phyloP scores from a whole-genome alignment of 2,888 invertebrate species.

The Pycnomerus fuliginosus region DNA sequence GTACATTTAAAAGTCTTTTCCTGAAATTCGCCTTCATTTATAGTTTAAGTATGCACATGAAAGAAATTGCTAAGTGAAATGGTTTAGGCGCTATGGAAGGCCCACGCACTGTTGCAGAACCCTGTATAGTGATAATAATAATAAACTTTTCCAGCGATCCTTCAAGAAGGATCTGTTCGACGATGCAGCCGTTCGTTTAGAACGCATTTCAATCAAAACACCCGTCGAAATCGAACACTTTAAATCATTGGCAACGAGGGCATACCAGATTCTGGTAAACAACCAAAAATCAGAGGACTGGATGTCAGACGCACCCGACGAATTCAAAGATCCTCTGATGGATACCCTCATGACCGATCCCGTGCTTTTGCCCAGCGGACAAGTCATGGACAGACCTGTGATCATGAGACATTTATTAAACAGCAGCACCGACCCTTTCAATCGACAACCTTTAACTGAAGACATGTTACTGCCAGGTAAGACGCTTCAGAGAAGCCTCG shows the following conservation, averaged over 20 bases:
- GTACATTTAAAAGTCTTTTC: too few relatives aligned
- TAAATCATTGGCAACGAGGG: slow-evolving; percentile 71
- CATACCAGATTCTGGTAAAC: slow-evolving; percentile 74
- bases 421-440: slow-evolving; percentile 97
- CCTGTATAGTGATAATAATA: too few relatives aligned
- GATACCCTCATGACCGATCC: slow-evolving; percentile 97
- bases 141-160: slow-evolving; percentile 72
- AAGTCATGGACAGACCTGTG: slow-evolving; percentile 89
- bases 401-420: slow-evolving; percentile 92
- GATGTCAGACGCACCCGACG: slow-evolving; percentile 93
- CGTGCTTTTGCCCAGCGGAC: slow-evolving; percentile 85
- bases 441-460: slow-evolving; percentile 90
- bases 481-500: too few relatives aligned
- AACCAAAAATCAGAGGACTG: slow-evolving; percentile 90
- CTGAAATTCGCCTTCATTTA: too few relatives aligned
- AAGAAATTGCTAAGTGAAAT: too few relatives aligned
- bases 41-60: too few relatives aligned
- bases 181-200: slow-evolving; percentile 82
- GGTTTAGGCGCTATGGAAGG: too few relatives aligned
- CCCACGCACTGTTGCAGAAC: too few relatives aligned
- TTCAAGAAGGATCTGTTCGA: slow-evolving; percentile 91
- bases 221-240: slow-evolving; percentile 84
- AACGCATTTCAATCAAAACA: slow-evolving; percentile 81
- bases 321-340: slow-evolving; percentile 96
- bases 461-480: slow-evolving; percentile 89